phyloP scores from a whole-genome alignment of 2,888 invertebrate species.

The Apodemia duryi region DNA sequence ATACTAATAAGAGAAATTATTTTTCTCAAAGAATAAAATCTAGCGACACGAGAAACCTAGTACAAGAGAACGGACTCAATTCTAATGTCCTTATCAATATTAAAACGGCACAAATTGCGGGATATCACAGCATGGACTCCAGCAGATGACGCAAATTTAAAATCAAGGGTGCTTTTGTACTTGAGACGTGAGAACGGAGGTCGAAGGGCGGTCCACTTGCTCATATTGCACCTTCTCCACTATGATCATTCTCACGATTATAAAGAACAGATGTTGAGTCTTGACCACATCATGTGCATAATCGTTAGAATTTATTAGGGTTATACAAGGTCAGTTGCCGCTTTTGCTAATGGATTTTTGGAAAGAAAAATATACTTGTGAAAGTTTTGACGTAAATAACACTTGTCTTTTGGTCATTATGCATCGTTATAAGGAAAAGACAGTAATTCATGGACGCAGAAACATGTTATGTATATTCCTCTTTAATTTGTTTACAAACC shows the following conservation, averaged over 20 bases:
- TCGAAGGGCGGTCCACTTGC: slow-evolving; percentile 70
- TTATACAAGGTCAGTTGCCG: slow-evolving; percentile 60
- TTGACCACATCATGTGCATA: slow-evolving; percentile 58
- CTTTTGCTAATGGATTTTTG: slow-evolving; percentile 47
- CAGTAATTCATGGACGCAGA: no score
- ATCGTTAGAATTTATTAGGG: slow-evolving; percentile 73
- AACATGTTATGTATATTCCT: no score
- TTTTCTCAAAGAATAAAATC: slow-evolving; percentile 58
- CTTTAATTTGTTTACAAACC: neutral
- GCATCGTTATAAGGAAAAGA: no score
- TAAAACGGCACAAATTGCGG: slow-evolving; percentile 50
- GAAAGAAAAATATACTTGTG: neutral
- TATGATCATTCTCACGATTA: slow-evolving; percentile 63
- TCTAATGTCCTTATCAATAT: slow-evolving; percentile 74
- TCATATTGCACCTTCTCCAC: slow-evolving; percentile 62
- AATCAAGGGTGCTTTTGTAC: slow-evolving; percentile 66
- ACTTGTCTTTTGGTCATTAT: no score
- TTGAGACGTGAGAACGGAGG: slow-evolving; percentile 65
- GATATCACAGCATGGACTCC: slow-evolving; percentile 51
- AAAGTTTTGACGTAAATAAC: neutral
- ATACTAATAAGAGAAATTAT: slow-evolving; percentile 37
- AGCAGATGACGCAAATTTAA: slow-evolving; percentile 67
- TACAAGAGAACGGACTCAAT: slow-evolving; percentile 66
- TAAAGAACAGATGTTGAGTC: slow-evolving; percentile 50
- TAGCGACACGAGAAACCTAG: slow-evolving; percentile 55